Evolutionary conservation across 2,888 invertebrate genomes (phyloP).

Genomic region (Choristoneura rosaceana): DNA sequence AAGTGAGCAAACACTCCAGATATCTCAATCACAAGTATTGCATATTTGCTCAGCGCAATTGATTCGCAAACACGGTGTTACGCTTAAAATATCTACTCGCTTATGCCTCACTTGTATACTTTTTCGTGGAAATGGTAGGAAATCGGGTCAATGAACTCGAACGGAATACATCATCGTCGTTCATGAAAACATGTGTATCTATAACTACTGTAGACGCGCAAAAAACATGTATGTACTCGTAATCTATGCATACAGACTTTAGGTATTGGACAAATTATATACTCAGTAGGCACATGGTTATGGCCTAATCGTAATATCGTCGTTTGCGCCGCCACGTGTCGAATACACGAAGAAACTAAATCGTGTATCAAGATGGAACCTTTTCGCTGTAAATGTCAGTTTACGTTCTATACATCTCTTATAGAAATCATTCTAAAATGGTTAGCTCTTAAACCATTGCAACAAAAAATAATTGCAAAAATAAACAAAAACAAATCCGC

Average conservation of each 20-base stretch:
- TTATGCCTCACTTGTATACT: constrained; percentile 40
- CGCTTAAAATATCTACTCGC: constrained; percentile 48
- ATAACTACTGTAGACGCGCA: neutral
- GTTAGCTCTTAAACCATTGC: neutral
- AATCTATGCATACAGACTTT: neutral
- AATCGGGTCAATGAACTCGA: constrained; percentile 35
- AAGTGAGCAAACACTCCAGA: constrained; percentile 38
- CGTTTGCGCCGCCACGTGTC: too few relatives aligned
- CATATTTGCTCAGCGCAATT: constrained; percentile 54
- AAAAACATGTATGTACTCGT: neutral
- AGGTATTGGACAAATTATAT: too few relatives aligned
- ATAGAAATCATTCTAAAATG: too few relatives aligned
- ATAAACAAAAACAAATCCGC: constrained; percentile 13
- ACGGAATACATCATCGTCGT: constrained; percentile 19
- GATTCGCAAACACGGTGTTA: constrained; percentile 55
- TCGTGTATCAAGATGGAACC: too few relatives aligned
- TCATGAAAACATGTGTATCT: constrained; percentile 18
- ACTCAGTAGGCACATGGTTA: too few relatives aligned
- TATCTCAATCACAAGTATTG: constrained; percentile 54
- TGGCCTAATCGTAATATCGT: too few relatives aligned
- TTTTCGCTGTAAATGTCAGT: too few relatives aligned
- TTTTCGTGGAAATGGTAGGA: constrained; percentile 33
- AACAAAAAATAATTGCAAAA: neutral
- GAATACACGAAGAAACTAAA: too few relatives aligned
- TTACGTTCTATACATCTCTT: too few relatives aligned